These are phyloP conservation scores for Rhea pennata DNA, from an alignment of 2,113 vertebrate genomes.

Conservation along the genomic window DNA sequence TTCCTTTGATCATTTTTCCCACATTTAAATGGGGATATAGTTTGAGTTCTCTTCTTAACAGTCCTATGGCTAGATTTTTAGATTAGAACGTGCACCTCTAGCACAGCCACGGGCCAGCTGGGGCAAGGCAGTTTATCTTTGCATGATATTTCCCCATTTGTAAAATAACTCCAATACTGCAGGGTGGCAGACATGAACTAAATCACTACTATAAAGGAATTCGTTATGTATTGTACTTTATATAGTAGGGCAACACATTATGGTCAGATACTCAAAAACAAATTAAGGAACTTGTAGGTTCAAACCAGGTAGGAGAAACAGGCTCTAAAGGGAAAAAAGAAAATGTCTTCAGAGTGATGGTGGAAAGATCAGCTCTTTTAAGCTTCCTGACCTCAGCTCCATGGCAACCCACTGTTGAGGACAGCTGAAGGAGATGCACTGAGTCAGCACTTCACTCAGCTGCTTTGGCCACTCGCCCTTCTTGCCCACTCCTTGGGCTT, in stretches of 20 bases:
- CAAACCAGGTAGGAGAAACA: background rate
- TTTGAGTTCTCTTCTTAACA: background rate
- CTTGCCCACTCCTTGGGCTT: slow-evolving; percentile 22
- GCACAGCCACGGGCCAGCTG: background rate
- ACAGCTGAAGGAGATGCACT: slow-evolving; percentile 40
- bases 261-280: background rate
- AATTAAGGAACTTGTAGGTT: background rate
- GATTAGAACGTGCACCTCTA: background rate
- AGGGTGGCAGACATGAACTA: background rate
- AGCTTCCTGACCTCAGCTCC: background rate
- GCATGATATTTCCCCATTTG: background rate
- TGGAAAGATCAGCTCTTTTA: background rate
- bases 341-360: background rate
- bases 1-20: background rate
- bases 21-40: background rate
- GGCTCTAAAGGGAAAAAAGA: background rate
- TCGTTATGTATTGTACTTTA: accelerated
- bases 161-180: background rate
- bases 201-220: background rate
- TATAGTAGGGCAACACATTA: accelerated
- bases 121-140: background rate
- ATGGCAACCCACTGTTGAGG: background rate
- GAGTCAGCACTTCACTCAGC: slow-evolving; percentile 27
- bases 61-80: background rate
- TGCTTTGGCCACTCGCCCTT: slow-evolving; percentile 44